A percentile compares a stretch with the other conserved stretches of the same genome.
Conservation (phyloP, 2,113 vertebrate genomes). For the Podarcis cretensis region DNA sequence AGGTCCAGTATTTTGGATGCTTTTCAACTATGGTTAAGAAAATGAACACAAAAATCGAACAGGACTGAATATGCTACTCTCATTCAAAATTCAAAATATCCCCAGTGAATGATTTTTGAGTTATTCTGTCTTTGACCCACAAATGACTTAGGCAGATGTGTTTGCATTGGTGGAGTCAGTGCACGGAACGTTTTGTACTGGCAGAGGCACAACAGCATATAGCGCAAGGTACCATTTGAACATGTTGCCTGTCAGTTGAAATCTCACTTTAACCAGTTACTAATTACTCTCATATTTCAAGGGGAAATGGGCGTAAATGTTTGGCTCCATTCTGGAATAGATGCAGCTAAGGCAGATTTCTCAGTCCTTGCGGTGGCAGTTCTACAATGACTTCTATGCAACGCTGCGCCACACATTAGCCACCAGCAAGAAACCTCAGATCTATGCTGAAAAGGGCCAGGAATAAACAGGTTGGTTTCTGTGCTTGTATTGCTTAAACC, state of each 20-base stretch:
- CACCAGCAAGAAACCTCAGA: background rate
- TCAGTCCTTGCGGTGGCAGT: background rate
- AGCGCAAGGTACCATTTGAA: too few species aligned
- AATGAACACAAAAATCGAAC: background rate
- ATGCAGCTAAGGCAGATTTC: background rate
- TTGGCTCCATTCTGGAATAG: background rate
- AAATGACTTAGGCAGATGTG: background rate
- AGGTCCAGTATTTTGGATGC: too few species aligned
- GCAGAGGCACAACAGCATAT: background rate
- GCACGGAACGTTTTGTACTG: background rate
- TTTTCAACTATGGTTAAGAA: background rate
- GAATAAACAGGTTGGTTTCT: background rate
- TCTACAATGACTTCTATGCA: background rate
- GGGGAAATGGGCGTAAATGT: background rate
- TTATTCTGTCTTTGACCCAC: background rate
- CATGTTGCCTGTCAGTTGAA: background rate
- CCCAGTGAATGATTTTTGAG: background rate
- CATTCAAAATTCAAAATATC: background rate
- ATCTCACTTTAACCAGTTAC: background rate
- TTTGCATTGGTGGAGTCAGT: background rate
- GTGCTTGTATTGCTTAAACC: conserved; percentile 6
- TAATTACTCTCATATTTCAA: background rate
- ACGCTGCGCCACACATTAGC: background rate
- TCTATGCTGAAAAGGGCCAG: background rate
- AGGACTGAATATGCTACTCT: background rate